Conservation (phyloP, 1,140 invertebrate species). For the Drosophila mauritiana region DNA sequence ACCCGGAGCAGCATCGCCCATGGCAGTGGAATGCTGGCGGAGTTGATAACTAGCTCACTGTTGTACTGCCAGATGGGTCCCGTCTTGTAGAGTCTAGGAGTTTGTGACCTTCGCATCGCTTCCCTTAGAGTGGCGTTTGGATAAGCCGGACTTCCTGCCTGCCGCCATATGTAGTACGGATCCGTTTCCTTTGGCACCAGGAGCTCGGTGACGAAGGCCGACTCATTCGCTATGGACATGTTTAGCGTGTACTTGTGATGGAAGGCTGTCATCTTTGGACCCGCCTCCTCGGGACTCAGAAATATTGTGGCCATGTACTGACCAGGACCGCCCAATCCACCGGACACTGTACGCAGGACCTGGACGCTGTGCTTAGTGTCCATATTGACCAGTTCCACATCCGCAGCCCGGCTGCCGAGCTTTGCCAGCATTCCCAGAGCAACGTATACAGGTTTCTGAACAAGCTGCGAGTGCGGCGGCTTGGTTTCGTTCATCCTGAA, state of each 20-base stretch:
- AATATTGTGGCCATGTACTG: slow-evolving; percentile 74
- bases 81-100: slow-evolving; percentile 58
- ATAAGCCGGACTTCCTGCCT: slow-evolving; percentile 61
- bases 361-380: slow-evolving; percentile 68
- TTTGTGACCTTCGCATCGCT: slow-evolving; percentile 67
- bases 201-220: slow-evolving; percentile 80
- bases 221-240: slow-evolving; percentile 75
- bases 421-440: slow-evolving; percentile 85
- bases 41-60: slow-evolving; percentile 70
- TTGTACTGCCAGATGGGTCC: slow-evolving; percentile 75
- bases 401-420: slow-evolving; percentile 73
- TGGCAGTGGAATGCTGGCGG: slow-evolving; percentile 64
- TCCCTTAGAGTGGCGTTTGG: slow-evolving; percentile 69
- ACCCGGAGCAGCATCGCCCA: slow-evolving; percentile 74
- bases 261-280: slow-evolving; percentile 52
- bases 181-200: slow-evolving; percentile 79
- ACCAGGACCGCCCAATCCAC: slow-evolving; percentile 43
- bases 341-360: slow-evolving; percentile 61
- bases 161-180: slow-evolving; percentile 70
- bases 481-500: slow-evolving; percentile 85
- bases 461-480: slow-evolving; percentile 85
- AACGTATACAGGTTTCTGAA: slow-evolving; percentile 85
- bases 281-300: slow-evolving; percentile 68
- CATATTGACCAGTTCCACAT: slow-evolving; percentile 68
- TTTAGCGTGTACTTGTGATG: slow-evolving; percentile 72